Base-by-base conservation (phyloP, 2,888 invertebrate species). In the Macaria notata region DNA sequence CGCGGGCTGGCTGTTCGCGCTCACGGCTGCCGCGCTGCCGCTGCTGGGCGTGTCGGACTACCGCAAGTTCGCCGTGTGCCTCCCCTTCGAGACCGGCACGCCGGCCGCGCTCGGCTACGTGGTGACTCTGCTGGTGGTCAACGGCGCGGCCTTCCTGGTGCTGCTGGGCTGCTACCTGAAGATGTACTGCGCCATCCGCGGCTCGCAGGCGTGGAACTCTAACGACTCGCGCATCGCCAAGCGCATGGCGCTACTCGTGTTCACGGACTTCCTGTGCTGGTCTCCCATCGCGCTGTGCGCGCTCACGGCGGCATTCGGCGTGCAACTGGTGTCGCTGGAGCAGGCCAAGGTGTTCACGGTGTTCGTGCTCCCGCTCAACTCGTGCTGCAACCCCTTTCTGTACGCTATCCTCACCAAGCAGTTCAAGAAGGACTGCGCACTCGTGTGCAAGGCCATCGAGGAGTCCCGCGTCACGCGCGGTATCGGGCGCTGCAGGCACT, bases 221-320 rank as follows among this genome's bases (percentile, higher is more conserved):
- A 98, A 98, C 85, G 98, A 99, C 84, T 98, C 98, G 7, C 93
- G 98, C 53, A 98, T 99, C 70, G 98, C 99, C 45, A 98, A 98
- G 84, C 93, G 98, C 43, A 99, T 99, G 98, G 98, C 99, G 0
- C 88, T 99, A 45, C 92, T 99, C 56, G 98, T 99, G 3, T 98
- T 98, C 83, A 99, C 99, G 0, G 99, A 99, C 84, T 98, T 99
- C 78, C 92, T 98, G 47, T 99, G 99, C 90, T 99, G 99, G 99
- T 97, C 98, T 3, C 99, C 99, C 0, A 98, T 99, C 64, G 98
- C 99, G 1, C 98, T 99, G 86, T 97, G 98, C 83, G 96, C 98
- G 4, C 92, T 99, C 41, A 98, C 98, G 0, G 98, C 99, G 19
- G 96, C 98, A 5, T 97, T 98, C 80, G 98, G 98, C 7, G 92